Percentiles rank a stretch among this genome's conserved stretches.
phyloP scores from a whole-genome alignment of 2,888 invertebrate genomes.

The Rotaria macrura region DNA sequence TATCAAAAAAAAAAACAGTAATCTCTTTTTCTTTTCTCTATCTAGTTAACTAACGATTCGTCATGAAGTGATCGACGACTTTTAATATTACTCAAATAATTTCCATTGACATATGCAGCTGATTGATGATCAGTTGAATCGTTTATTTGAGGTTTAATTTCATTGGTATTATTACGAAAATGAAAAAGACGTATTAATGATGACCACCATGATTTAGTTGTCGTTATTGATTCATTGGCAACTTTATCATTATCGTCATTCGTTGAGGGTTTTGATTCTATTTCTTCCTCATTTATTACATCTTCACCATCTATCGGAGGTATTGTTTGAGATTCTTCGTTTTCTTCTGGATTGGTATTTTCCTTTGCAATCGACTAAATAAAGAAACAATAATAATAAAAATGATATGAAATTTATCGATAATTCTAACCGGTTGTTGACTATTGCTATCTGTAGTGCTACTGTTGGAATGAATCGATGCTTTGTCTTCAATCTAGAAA shows the following conservation, averaged over 20 bases:
- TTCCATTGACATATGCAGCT: background rate
- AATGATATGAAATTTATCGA: background rate
- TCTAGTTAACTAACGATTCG: background rate
- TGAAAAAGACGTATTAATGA: background rate
- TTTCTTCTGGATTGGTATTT: background rate
- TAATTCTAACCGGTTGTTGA: background rate
- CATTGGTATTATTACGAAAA: background rate
- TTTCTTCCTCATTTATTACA: background rate
- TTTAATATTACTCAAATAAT: background rate
- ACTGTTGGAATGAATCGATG: background rate
- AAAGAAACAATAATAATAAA: background rate
- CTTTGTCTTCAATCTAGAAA: background rate
- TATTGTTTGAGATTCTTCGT: background rate
- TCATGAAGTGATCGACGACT: background rate
- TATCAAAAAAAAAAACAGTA: background rate
- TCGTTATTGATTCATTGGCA: background rate
- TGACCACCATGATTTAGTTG: constrained; percentile 9
- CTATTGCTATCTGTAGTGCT: background rate
- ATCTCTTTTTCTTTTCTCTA: background rate
- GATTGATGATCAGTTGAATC: background rate
- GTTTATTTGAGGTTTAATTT: background rate
- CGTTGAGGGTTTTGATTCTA: background rate
- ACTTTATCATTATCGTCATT: background rate
- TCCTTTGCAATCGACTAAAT: background rate
- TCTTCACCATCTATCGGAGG: background rate